These are phyloP conservation scores for Xiphorhynchus elegans DNA, from an alignment of 2,113 vertebrate genomes.

Conservation along the genomic window DNA sequence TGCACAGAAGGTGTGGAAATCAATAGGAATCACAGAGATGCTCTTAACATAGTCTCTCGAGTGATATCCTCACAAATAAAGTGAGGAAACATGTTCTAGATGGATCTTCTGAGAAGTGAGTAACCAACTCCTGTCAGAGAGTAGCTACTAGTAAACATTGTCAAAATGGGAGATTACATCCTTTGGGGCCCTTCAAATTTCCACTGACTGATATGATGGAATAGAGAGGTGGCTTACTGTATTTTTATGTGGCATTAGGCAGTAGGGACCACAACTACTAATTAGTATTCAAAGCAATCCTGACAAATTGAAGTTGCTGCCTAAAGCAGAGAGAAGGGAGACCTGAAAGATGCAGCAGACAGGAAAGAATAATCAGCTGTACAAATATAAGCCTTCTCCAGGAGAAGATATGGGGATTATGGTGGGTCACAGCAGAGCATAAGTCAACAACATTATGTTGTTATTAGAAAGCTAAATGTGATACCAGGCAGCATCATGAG, in stretches of 20 bases:
- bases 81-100: background rate
- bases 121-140: background rate
- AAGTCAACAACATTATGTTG: background rate
- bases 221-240: background rate
- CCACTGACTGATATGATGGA: background rate
- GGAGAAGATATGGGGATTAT: background rate
- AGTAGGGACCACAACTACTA: background rate
- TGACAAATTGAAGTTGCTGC: background rate
- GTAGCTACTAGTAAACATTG: background rate
- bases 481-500: background rate
- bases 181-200: background rate
- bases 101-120: background rate
- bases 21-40: background rate
- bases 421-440: background rate
- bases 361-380: background rate
- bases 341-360: background rate
- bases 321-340: slow-evolving; percentile 9
- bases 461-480: background rate
- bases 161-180: background rate
- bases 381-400: background rate
- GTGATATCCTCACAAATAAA: background rate
- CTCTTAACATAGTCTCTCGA: background rate
- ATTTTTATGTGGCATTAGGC: background rate
- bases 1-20: background rate
- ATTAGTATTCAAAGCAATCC: background rate